Evolutionary conservation across 92 coral and sea anemone genomes (phyloP).

Genomic region (Porites cylindrica): DNA sequence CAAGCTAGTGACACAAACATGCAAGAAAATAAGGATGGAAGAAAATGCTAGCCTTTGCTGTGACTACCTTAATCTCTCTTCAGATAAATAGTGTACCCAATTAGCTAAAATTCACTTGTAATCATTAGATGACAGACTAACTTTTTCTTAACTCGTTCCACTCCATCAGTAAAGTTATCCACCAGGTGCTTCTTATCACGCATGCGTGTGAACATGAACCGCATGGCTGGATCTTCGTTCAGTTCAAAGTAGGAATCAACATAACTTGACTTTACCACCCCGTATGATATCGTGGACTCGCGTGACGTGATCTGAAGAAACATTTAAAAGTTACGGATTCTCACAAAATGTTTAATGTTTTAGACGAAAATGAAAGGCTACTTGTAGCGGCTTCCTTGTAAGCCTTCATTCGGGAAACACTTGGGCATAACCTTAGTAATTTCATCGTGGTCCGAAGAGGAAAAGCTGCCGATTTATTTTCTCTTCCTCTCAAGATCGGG

Average conservation of each 20-base stretch:
- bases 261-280: constrained; percentile 90
- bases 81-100: not conserved
- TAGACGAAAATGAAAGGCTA: too few species aligned
- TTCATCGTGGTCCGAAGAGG: too few species aligned
- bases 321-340: not conserved
- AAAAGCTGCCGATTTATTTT: too few species aligned
- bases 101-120: not conserved
- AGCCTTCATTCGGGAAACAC: too few species aligned
- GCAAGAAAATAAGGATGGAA: too few species aligned
- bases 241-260: constrained; percentile 91
- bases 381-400: too few species aligned
- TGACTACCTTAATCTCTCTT: not conserved
- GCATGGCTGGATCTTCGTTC: constrained; percentile 87
- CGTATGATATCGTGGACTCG: constrained; percentile 77
- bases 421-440: too few species aligned
- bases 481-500: too few species aligned
- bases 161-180: constrained; percentile 88
- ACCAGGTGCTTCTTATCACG: constrained; percentile 73
- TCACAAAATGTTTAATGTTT: too few species aligned
- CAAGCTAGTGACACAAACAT: too few species aligned
- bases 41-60: not conserved
- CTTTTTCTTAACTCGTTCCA: constrained; percentile 78
- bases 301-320: constrained; percentile 69
- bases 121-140: constrained; percentile 2
- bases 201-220: constrained; percentile 81